A percentile compares a stretch with the other conserved stretches of the same genome.
phyloP scores from a whole-genome alignment of 2,888 invertebrate genomes.

The Pseudococcus viburni region DNA sequence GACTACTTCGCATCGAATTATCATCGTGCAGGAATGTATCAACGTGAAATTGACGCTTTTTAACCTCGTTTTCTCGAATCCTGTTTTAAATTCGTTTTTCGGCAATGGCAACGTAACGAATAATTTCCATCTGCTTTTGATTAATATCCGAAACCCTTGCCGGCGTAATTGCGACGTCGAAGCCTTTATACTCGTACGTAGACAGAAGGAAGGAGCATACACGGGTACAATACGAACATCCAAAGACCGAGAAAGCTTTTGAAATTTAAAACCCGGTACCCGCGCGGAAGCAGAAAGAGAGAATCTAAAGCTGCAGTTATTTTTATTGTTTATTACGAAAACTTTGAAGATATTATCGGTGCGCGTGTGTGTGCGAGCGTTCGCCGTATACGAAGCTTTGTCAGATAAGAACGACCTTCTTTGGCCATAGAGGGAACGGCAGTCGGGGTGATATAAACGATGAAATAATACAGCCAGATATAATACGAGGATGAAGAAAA shows the following conservation, averaged over 20 bases:
- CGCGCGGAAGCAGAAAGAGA: not conserved
- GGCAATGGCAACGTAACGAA: not conserved
- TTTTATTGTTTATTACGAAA: slow-evolving; percentile 25
- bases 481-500: not conserved
- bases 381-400: not conserved
- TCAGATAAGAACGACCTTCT: not conserved
- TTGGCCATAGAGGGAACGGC: not conserved
- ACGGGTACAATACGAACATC: not conserved
- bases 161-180: not conserved
- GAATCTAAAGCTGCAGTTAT: slow-evolving; percentile 11
- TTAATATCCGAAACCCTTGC: not conserved
- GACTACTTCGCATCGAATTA: too few species aligned
- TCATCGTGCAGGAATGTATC: too few species aligned
- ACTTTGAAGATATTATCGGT: slow-evolving; percentile 25
- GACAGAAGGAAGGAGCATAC: not conserved
- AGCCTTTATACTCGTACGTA: not conserved
- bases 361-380: not conserved
- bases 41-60: too few species aligned
- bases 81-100: too few species aligned
- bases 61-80: too few species aligned
- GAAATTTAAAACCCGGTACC: not conserved
- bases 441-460: not conserved
- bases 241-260: not conserved
- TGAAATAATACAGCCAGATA: not conserved
- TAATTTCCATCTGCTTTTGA: not conserved